Evolutionary conservation across 2,888 invertebrate species (phyloP).

Genomic region (Xestia ashworthii): DNA sequence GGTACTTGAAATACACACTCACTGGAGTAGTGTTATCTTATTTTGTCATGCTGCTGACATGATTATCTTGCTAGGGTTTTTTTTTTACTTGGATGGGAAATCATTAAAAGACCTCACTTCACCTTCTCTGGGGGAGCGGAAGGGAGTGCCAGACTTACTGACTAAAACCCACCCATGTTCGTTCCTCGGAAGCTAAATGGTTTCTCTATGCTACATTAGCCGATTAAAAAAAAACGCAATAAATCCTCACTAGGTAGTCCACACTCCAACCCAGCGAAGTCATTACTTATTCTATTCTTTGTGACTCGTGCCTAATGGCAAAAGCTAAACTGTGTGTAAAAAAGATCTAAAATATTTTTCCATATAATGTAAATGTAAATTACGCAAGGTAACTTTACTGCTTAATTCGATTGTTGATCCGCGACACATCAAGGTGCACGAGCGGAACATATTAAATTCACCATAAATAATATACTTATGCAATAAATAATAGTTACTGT

Average conservation of each 20-base stretch:
- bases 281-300: neutral
- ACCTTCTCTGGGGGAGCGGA: too few relatives aligned
- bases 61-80: too few relatives aligned
- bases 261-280: neutral
- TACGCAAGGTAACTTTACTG: neutral
- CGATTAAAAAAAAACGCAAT: too few relatives aligned
- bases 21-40: neutral
- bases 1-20: neutral
- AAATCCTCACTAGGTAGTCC: too few relatives aligned
- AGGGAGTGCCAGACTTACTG: too few relatives aligned
- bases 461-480: neutral
- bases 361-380: neutral
- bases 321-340: neutral
- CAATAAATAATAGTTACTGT: conserved; percentile 6
- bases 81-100: too few relatives aligned
- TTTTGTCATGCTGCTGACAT: neutral
- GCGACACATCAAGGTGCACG: neutral
- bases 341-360: neutral
- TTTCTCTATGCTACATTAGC: too few relatives aligned
- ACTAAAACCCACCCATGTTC: too few relatives aligned
- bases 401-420: neutral
- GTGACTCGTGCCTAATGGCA: neutral
- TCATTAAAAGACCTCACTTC: too few relatives aligned
- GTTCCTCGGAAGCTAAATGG: too few relatives aligned
- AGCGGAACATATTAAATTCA: neutral